Conservation (phyloP, 23 tunicate species). For the Corella eumyota region DNA sequence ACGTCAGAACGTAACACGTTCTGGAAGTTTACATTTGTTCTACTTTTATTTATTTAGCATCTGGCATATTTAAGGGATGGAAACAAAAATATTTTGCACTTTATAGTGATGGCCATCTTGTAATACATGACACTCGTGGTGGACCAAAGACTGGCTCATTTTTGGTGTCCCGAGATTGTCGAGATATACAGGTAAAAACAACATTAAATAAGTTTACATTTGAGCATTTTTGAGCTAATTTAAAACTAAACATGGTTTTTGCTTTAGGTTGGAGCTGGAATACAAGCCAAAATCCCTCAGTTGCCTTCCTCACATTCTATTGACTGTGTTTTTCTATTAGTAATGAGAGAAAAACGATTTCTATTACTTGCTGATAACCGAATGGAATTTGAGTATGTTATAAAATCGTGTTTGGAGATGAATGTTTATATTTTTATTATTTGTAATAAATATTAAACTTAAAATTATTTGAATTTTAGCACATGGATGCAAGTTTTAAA, state of each 20-base stretch:
- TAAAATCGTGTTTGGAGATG: neutral
- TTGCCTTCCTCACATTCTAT: conserved; percentile 29
- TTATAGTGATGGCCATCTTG: conserved; percentile 55
- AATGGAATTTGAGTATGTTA: conserved; percentile 41
- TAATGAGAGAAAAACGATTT: conserved; percentile 29
- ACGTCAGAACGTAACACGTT: too few species aligned
- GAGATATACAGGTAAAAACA: conserved; percentile 34
- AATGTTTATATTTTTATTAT: neutral
- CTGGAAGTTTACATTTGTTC: too few species aligned
- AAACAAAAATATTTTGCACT: conserved; percentile 42
- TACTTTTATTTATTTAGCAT: conserved; percentile 9
- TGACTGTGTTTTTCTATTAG: conserved; percentile 50
- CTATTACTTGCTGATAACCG: conserved; percentile 41
- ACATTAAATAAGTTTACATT: conserved; percentile 1
- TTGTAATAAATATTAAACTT: neutral
- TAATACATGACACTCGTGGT: conserved; percentile 33
- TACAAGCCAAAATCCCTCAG: conserved; percentile 50
- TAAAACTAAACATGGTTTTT: neutral
- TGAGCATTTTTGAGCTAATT: too few species aligned
- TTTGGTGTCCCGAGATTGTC: conserved; percentile 27
- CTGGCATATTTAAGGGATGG: conserved; percentile 69
- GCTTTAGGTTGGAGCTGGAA: conserved; percentile 59
- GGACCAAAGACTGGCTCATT: conserved; percentile 46
- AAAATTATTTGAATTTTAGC: conserved; percentile 1
- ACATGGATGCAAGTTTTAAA: conserved; percentile 60